Percentiles rank a stretch among this genome's conserved stretches.
Conservation (phyloP, 2,797 vertebrate species). For the Petrocephalus sullivani region DNA sequence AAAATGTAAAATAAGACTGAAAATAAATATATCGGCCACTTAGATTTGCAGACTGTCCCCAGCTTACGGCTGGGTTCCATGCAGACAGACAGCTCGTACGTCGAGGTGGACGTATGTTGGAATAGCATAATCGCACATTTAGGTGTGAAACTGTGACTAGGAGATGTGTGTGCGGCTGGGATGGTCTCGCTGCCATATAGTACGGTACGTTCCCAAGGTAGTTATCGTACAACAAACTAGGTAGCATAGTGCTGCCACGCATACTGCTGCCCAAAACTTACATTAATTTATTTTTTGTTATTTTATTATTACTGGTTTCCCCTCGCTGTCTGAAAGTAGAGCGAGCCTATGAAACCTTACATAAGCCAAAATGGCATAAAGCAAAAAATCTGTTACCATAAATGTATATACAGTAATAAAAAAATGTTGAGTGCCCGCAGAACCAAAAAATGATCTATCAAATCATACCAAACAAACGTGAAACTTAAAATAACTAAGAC, state of each 20-base stretch:
- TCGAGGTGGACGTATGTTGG: background rate
- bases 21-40: background rate
- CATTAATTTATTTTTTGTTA: background rate
- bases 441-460: background rate
- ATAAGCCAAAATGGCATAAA: background rate
- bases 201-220: background rate
- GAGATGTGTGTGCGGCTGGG: background rate
- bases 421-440: background rate
- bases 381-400: background rate
- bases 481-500: background rate
- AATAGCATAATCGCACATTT: background rate
- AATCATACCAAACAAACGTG: background rate
- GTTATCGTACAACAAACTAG: background rate
- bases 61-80: background rate
- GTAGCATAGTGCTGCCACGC: background rate
- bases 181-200: background rate
- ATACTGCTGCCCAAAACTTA: background rate
- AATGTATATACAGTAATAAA: background rate
- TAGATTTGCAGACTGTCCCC: background rate
- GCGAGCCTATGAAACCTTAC: background rate
- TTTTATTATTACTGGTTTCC: background rate
- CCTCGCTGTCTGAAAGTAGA: background rate
- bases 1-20: background rate
- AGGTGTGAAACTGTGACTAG: background rate
- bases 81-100: background rate